Evolutionary conservation across 2,797 vertebrate species (phyloP).

Genomic region (Gambusia yucatana): DNA sequence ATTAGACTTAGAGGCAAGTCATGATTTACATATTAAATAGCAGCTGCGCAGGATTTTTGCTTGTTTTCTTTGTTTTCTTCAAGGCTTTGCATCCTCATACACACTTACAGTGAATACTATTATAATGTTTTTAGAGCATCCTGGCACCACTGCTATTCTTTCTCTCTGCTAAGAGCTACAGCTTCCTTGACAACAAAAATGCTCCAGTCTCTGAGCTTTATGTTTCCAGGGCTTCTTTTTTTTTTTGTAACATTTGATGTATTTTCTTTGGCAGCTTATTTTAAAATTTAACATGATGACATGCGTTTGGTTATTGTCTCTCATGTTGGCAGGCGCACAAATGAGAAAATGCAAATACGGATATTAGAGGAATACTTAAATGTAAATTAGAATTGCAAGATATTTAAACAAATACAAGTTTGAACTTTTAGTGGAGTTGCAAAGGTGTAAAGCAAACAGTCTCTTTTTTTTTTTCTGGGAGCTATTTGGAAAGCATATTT

Average conservation of each 20-base stretch:
- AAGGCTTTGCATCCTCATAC: slow-evolving; percentile 55
- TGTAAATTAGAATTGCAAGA: slow-evolving; percentile 30
- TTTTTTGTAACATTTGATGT: slow-evolving; percentile 36
- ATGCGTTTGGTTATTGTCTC: slow-evolving; percentile 43
- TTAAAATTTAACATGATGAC: slow-evolving; percentile 4
- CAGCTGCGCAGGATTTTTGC: slow-evolving; percentile 67
- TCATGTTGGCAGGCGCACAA: slow-evolving; percentile 50
- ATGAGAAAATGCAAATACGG: slow-evolving; percentile 46
- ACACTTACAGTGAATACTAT: slow-evolving; percentile 56
- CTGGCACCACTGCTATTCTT: slow-evolving; percentile 62
- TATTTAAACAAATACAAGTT: slow-evolving; percentile 40
- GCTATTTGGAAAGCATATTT: slow-evolving; percentile 46
- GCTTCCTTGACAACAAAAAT: slow-evolving; percentile 64
- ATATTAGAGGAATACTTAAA: slow-evolving; percentile 33
- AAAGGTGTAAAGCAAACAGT: slow-evolving; percentile 31
- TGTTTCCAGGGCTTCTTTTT: slow-evolving; percentile 50
- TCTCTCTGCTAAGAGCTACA: slow-evolving; percentile 42
- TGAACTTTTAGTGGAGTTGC: slow-evolving; percentile 27
- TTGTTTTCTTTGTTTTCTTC: slow-evolving; percentile 64
- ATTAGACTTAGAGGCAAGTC: slow-evolving; percentile 57
- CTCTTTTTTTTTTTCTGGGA: slow-evolving; percentile 17
- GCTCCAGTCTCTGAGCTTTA: slow-evolving; percentile 43
- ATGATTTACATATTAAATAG: slow-evolving; percentile 72
- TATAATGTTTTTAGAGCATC: slow-evolving; percentile 53
- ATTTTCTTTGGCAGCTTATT: neutral